Evolutionary conservation across 2,888 invertebrate species (phyloP).

Genomic region (Morpho deidamia): DNA sequence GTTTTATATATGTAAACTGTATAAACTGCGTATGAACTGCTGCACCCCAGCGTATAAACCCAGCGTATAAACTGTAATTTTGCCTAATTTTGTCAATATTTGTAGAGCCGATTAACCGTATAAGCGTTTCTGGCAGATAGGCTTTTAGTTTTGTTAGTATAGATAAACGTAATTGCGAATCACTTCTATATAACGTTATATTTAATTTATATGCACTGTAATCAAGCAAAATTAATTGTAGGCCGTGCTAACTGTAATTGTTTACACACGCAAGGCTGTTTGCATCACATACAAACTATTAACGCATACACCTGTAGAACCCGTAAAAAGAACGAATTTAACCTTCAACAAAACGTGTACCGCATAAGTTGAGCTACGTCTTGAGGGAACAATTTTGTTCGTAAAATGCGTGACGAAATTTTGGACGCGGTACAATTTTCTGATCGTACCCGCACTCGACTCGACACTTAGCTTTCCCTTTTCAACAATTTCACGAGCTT

Average conservation of each 20-base stretch:
- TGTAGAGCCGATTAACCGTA: no score
- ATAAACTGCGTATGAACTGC: no score
- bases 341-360: constrained; percentile 69
- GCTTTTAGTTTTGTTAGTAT: no score
- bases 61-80: no score
- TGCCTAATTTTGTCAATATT: no score
- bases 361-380: constrained; percentile 68
- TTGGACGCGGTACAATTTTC: constrained; percentile 59
- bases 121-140: no score
- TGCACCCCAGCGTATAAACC: no score
- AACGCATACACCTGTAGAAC: constrained; percentile 43
- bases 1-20: no score
- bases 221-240: constrained; percentile 8
- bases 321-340: constrained; percentile 51
- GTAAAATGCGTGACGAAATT: constrained; percentile 74
- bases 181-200: neutral
- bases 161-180: no score
- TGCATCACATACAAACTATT: constrained; percentile 37
- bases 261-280: constrained; percentile 15
- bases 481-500: constrained; percentile 75
- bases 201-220: neutral
- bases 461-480: constrained; percentile 74
- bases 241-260: constrained; percentile 1
- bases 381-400: constrained; percentile 70
- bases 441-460: constrained; percentile 60